Evolutionary conservation across 2,113 vertebrate genomes (phyloP).

Genomic region (Octodon degus): DNA sequence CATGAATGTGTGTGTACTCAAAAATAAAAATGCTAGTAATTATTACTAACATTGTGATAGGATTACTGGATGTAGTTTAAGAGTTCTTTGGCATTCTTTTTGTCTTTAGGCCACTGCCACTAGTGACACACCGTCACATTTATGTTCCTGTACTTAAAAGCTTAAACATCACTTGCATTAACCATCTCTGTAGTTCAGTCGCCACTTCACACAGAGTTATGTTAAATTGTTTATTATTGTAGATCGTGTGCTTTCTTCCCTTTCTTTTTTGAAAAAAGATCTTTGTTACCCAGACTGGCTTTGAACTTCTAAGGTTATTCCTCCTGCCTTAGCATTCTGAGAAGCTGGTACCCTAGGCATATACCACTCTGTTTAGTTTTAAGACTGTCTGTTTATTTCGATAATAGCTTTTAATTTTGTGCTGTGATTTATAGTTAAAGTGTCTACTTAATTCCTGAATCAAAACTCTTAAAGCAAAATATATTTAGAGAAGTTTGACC

Average conservation of each 20-base stretch:
- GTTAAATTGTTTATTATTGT: background rate
- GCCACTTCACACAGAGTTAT: background rate
- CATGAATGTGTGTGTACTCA: background rate
- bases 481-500: background rate
- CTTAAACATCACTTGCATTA: background rate
- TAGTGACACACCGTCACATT: background rate
- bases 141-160: background rate
- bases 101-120: background rate
- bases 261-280: background rate
- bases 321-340: background rate
- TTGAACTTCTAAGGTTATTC: background rate
- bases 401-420: background rate
- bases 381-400: background rate
- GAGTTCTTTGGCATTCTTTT: background rate
- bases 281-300: background rate
- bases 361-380: background rate
- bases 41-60: too few relatives aligned
- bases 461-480: background rate
- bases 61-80: background rate
- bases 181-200: background rate
- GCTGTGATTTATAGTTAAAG: slow-evolving; percentile 47
- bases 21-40: background rate
- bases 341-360: background rate
- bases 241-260: background rate
- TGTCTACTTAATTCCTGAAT: background rate